A percentile compares a stretch with the other conserved stretches of the same genome.
These are phyloP conservation scores for Lepidothrix coronata DNA, from an alignment of 2,113 vertebrate genomes.

Conservation along the genomic window DNA sequence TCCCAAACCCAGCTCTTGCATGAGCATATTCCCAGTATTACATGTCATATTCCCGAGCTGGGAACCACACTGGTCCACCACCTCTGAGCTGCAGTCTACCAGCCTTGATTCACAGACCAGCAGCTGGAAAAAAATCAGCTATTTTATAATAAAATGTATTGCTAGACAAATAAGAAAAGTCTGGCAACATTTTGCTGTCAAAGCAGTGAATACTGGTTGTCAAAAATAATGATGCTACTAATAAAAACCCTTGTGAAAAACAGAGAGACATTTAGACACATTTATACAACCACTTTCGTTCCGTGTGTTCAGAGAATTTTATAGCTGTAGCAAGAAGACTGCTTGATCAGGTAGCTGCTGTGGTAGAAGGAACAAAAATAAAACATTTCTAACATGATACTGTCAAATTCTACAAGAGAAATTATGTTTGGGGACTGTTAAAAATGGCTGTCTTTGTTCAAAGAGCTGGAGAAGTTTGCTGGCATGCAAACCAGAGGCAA, in stretches of 20 bases:
- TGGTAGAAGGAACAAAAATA: background rate
- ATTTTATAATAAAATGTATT: background rate
- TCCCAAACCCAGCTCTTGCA: background rate
- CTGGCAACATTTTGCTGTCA: conserved; percentile 12
- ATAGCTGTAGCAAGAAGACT: background rate
- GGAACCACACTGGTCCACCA: background rate
- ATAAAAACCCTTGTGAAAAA: background rate
- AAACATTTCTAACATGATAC: background rate
- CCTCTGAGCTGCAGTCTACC: background rate
- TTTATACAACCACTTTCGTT: background rate
- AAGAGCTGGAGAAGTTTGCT: background rate
- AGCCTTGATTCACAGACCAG: background rate
- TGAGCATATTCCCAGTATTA: background rate
- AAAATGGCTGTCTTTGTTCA: background rate
- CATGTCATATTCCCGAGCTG: accelerated
- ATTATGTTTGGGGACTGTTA: background rate
- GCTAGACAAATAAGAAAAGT: conserved; percentile 5
- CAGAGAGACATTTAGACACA: background rate
- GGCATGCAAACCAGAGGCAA: background rate
- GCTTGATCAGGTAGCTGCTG: background rate
- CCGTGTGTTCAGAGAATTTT: background rate
- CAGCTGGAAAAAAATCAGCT: background rate
- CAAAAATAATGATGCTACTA: conserved; percentile 4
- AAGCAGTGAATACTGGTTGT: background rate
- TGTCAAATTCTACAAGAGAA: background rate